Conservation (phyloP, 2,888 invertebrate species). For the Pristionchus fissidentatus region DNA sequence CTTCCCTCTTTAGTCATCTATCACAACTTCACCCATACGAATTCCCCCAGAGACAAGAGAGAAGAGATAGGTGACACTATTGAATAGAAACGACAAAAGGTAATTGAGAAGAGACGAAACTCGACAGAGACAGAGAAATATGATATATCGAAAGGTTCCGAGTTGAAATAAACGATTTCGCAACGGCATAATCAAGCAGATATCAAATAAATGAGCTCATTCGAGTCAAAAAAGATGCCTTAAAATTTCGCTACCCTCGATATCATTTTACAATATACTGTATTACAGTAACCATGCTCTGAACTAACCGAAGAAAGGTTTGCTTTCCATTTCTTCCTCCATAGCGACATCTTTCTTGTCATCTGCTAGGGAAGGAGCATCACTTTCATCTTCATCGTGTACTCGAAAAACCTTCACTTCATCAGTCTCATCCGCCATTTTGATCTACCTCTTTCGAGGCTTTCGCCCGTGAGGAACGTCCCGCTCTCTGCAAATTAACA, state of each 20-base stretch:
- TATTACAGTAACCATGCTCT: background rate
- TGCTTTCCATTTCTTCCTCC: slow-evolving; percentile 55
- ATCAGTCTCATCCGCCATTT: slow-evolving; percentile 58
- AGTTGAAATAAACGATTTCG: background rate
- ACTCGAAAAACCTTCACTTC: slow-evolving; percentile 66
- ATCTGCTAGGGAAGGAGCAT: slow-evolving; percentile 60
- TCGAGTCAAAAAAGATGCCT: background rate
- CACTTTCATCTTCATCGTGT: slow-evolving; percentile 55
- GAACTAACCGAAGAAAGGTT: background rate
- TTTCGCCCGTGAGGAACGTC: background rate
- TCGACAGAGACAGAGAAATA: slow-evolving; percentile 22
- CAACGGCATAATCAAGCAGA: background rate
- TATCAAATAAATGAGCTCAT: background rate
- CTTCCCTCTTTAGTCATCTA: slow-evolving; percentile 46
- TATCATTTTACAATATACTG: background rate
- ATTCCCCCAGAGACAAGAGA: slow-evolving; percentile 30
- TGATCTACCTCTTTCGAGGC: background rate
- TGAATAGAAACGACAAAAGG: background rate
- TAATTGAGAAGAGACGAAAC: background rate
- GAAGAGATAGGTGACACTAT: slow-evolving; percentile 15
- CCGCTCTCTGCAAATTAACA: background rate
- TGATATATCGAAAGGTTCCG: background rate
- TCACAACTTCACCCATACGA: slow-evolving; percentile 42
- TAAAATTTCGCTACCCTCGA: no score
- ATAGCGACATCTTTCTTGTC: slow-evolving; percentile 71